Evolutionary conservation across 2,888 invertebrate genomes (phyloP).

Genomic region (Steinernema hermaphroditum): DNA sequence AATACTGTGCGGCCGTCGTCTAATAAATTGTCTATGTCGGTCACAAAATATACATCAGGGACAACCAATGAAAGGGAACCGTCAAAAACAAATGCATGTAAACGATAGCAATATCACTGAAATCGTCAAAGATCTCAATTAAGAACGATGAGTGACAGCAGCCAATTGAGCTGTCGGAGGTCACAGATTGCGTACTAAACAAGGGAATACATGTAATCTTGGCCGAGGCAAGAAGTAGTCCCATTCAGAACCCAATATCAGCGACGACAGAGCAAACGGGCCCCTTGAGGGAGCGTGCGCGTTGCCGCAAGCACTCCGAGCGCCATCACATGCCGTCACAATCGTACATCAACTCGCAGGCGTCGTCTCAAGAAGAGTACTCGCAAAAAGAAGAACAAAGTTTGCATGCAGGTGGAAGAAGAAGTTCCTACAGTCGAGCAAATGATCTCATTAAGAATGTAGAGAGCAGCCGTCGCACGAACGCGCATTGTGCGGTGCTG

Average conservation of each 20-base stretch:
- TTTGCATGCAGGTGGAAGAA: not conserved
- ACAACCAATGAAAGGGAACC: too few relatives aligned
- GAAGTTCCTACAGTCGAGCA: conserved; percentile 22
- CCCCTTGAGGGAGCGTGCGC: conserved; percentile 15
- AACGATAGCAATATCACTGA: too few relatives aligned
- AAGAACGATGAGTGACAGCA: too few relatives aligned
- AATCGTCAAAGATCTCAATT: too few relatives aligned
- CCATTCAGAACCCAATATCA: conserved; percentile 22
- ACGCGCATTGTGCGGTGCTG: conserved; percentile 13
- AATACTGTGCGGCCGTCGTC: too few relatives aligned
- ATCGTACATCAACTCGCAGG: conserved; percentile 21
- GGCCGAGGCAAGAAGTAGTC: conserved; percentile 15
- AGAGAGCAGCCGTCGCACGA: not conserved
- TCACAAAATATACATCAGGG: too few relatives aligned
- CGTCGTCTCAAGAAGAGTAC: not conserved
- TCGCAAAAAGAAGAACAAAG: conserved; percentile 19
- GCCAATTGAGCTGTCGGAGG: too few relatives aligned
- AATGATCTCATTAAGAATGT: conserved; percentile 30
- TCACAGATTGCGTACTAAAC: too few relatives aligned
- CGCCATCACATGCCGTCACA: not conserved
- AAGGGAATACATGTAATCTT: not conserved
- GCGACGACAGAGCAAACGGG: conserved; percentile 33
- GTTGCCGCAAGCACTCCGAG: not conserved
- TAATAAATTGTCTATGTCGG: too few relatives aligned
- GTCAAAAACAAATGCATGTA: too few relatives aligned